Evolutionary conservation across 2,888 invertebrate genomes (phyloP).

Genomic region (Carterocephalus palaemon): DNA sequence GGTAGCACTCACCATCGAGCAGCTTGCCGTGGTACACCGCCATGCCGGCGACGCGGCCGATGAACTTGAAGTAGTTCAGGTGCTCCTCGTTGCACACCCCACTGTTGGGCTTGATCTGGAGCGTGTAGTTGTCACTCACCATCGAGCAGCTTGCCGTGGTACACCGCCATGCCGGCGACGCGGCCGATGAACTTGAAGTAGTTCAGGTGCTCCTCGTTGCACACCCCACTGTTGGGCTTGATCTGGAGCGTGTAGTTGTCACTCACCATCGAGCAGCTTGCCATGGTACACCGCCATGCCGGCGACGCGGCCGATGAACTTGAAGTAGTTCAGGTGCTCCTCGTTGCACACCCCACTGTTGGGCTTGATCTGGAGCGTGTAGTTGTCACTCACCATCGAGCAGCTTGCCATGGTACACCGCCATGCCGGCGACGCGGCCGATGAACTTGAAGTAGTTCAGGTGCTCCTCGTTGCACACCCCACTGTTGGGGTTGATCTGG

Average conservation of each 20-base stretch:
- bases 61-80: too few relatives aligned
- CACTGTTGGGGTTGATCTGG: conserved; percentile 99
- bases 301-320: conserved; percentile 98
- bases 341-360: conserved; percentile 98
- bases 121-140: too few relatives aligned
- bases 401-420: conserved; percentile 98
- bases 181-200: conserved; percentile 99
- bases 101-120: too few relatives aligned
- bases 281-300: conserved; percentile 99
- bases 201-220: too few relatives aligned
- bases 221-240: too few relatives aligned
- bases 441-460: conserved; percentile 99
- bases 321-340: conserved; percentile 98
- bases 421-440: conserved; percentile 98
- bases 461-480: conserved; percentile 98
- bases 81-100: too few relatives aligned
- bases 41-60: conserved; percentile 98
- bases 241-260: too few relatives aligned
- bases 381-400: conserved; percentile 93
- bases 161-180: conserved; percentile 99
- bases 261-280: conserved; percentile 94
- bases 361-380: conserved; percentile 99
- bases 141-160: conserved; percentile 98
- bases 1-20: conserved; percentile 92
- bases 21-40: conserved; percentile 99